Percentiles rank a stretch among this genome's conserved stretches.
These are phyloP conservation scores for Spondyliosoma cantharus DNA, from an alignment of 2,797 vertebrate genomes.

Conservation along the genomic window DNA sequence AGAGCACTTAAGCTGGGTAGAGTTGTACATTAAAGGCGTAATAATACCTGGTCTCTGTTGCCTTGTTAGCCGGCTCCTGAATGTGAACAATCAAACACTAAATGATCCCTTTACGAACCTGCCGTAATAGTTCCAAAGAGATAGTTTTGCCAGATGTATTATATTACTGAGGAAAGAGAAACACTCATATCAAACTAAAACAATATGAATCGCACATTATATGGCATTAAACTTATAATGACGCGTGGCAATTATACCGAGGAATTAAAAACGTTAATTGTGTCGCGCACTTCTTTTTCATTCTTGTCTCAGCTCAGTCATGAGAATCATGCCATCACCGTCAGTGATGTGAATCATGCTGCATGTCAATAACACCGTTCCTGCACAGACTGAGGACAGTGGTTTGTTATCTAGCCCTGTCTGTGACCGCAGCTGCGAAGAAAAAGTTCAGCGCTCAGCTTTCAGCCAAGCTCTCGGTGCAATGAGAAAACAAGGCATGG, in stretches of 20 bases:
- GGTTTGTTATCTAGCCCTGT: constrained; percentile 30
- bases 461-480: constrained; percentile 12
- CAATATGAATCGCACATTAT: constrained; percentile 23
- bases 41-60: constrained; percentile 2
- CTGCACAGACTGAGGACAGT: constrained; percentile 26
- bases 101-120: constrained; percentile 14
- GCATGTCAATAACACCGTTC: constrained; percentile 22
- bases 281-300: constrained; percentile 18
- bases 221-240: constrained; percentile 40
- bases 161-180: neutral
- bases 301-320: constrained; percentile 23
- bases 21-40: constrained; percentile 21
- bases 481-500: neutral
- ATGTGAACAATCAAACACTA: constrained; percentile 32
- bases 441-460: constrained; percentile 40
- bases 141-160: constrained; percentile 16
- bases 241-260: constrained; percentile 23
- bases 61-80: constrained; percentile 10
- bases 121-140: constrained; percentile 22
- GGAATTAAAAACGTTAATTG: constrained; percentile 27
- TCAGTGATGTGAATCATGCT: constrained; percentile 21
- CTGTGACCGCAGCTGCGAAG: constrained; percentile 18
- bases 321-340: neutral
- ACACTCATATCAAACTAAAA: constrained; percentile 11
- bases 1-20: constrained; percentile 13